Conservation (phyloP, 2,888 invertebrate genomes). For the Tetragonula carbonaria region DNA sequence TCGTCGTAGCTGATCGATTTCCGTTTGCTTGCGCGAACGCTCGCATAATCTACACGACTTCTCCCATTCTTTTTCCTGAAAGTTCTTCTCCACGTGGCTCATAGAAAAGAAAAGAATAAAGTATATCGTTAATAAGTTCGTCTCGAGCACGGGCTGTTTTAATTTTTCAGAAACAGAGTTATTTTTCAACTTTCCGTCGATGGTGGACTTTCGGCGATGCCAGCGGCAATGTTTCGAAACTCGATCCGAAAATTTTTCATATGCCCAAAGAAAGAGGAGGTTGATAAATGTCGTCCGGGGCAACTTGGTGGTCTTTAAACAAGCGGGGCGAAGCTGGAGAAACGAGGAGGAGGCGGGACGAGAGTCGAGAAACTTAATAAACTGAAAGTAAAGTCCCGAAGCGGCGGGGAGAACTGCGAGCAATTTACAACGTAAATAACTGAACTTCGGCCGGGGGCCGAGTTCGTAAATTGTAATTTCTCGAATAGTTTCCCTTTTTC, state of each 20-base stretch:
- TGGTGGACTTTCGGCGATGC: no score
- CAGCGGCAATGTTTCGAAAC: no score
- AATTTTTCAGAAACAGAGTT: no score
- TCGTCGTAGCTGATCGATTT: no score
- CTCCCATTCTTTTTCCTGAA: background rate
- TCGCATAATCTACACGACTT: background rate
- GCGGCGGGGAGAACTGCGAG: background rate
- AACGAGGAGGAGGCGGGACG: background rate
- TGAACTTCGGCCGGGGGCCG: background rate
- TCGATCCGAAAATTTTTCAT: no score
- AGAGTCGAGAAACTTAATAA: constrained; percentile 14
- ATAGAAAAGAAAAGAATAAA: background rate
- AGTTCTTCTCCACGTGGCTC: background rate
- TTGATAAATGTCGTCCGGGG: no score
- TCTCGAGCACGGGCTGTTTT: no score
- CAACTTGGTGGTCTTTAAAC: no score
- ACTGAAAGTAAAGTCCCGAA: background rate
- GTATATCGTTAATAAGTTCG: no score
- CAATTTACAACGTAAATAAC: constrained; percentile 8
- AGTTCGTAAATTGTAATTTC: constrained; percentile 1
- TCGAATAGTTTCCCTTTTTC: background rate
- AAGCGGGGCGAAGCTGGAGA: no score
- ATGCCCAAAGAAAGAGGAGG: no score
- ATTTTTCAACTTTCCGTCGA: no score
- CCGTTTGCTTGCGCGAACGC: background rate